Evolutionary conservation across 2,113 vertebrate species (phyloP).

Genomic region (Microcebus ravelobensis): DNA sequence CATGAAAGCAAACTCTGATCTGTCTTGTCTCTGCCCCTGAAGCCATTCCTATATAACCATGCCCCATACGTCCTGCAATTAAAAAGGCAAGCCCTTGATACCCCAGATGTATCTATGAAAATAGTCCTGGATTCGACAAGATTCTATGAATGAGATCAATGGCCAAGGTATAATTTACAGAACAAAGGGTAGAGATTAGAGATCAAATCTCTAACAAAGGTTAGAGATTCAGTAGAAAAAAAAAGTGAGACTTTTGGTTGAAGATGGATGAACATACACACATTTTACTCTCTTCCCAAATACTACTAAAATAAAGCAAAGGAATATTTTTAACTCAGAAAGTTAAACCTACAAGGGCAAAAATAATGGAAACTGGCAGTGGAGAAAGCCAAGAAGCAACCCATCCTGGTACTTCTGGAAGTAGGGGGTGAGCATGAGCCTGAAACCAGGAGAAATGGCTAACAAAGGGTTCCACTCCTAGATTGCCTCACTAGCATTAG

Average conservation of each 20-base stretch:
- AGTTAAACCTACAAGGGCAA: neutral
- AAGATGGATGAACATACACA: neutral
- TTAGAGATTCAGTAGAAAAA: slow-evolving; percentile 41
- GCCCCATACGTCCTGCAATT: neutral
- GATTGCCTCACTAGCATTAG: neutral
- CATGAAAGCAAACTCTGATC: too few species aligned
- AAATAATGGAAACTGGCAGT: neutral
- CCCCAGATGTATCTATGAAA: neutral
- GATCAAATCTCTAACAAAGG: too few species aligned
- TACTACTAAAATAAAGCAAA: neutral
- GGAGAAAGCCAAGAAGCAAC: neutral
- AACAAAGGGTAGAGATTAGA: neutral
- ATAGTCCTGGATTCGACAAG: neutral
- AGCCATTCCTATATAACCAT: too few species aligned
- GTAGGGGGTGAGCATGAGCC: neutral
- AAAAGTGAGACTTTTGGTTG: slow-evolving; percentile 38
- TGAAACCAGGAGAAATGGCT: neutral
- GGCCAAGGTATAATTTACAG: neutral
- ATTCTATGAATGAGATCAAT: slow-evolving; percentile 38
- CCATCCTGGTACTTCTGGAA: neutral
- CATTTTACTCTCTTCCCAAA: neutral
- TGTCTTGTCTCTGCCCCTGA: neutral
- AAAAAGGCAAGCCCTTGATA: neutral
- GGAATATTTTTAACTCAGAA: neutral
- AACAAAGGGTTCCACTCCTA: too few species aligned